Percentiles rank a stretch among this genome's conserved stretches.
Conservation (phyloP, 2,888 invertebrate genomes). For the Laothoe populi region DNA sequence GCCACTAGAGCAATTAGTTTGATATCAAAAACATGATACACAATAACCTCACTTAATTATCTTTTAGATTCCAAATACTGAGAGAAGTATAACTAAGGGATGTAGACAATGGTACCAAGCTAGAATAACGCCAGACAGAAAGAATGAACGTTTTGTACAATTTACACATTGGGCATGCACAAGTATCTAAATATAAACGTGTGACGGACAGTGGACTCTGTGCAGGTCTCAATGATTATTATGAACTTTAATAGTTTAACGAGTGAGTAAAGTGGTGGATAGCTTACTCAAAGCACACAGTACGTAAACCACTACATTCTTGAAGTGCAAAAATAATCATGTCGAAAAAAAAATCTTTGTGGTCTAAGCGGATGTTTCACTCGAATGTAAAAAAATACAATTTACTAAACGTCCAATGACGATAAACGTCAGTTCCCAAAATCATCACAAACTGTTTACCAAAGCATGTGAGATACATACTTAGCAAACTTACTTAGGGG, state of each 20-base stretch:
- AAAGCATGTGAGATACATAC: background rate
- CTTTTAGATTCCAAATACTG: too few relatives aligned
- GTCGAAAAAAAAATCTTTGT: too few relatives aligned
- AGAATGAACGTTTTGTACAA: slow-evolving; percentile 34
- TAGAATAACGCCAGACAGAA: too few relatives aligned
- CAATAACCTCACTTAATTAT: background rate
- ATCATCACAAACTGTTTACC: background rate
- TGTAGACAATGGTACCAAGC: too few relatives aligned
- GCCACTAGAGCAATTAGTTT: too few relatives aligned
- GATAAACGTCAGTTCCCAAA: background rate
- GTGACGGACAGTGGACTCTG: background rate
- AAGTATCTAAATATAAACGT: slow-evolving; percentile 14
- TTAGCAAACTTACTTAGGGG: too few relatives aligned
- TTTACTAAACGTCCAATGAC: too few relatives aligned
- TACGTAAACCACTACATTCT: background rate
- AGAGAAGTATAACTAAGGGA: too few relatives aligned
- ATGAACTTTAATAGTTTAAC: slow-evolving; percentile 1
- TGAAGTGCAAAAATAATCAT: background rate
- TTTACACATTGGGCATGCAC: slow-evolving; percentile 31
- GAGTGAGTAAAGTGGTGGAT: background rate
- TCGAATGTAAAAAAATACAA: too few relatives aligned
- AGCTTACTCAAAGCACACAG: too few relatives aligned
- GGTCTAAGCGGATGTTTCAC: too few relatives aligned
- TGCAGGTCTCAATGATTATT: background rate
- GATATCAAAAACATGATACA: too few relatives aligned